Base-by-base conservation (phyloP, 2,888 invertebrate species). In the Emmelina monodactyla region DNA sequence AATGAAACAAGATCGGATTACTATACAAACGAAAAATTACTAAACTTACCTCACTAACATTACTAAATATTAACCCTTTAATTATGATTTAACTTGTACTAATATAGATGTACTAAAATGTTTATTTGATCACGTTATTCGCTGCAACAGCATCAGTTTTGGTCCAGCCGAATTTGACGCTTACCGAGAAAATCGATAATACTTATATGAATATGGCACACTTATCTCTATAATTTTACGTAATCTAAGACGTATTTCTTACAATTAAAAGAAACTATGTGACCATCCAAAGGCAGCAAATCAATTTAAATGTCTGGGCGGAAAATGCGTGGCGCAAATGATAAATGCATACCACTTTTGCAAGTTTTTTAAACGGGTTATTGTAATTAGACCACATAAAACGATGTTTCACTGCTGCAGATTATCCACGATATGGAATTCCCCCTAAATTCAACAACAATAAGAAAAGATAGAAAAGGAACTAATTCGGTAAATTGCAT, bases 401-500 rank as follows among this genome's bases (percentile, higher is more conserved):
- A n/a, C n/a, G n/a, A n/a, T n/a, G n/a, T n/a, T n/a, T n/a, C n/a
- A 40, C 46, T 50, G 48, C 46, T 43, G 46, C 37, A 22, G 25
- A 34, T 42, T 34, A 35, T 37, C 35, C 30, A 35, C 42, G 39
- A 38, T 38, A 57, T 61, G 66, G 67, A 70, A 71, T 68, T 67
- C 65, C 65, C 65, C 54, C 43, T 46, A 55, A 55, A 58, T 62
- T 59, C 53, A 51, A 25, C 11, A n/a, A n/a, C 4, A 7, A 7
- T 25, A 9, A 7, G 34, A 40, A 16, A 6, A 37, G 40, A 43
- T 37, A 37, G 37, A 33, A 43, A 46, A 37, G 37, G 34, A 38
- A 34, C 22, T 32, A 22, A 25, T 25, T 34, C 33, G 19, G 16
- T 31, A 28, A 10, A 35, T 33, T 37, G 34, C 35, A 39, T 31